A percentile compares a stretch with the other conserved stretches of the same genome.
Conservation (phyloP, 1,140 invertebrate species). For the Aricia agestis region DNA sequence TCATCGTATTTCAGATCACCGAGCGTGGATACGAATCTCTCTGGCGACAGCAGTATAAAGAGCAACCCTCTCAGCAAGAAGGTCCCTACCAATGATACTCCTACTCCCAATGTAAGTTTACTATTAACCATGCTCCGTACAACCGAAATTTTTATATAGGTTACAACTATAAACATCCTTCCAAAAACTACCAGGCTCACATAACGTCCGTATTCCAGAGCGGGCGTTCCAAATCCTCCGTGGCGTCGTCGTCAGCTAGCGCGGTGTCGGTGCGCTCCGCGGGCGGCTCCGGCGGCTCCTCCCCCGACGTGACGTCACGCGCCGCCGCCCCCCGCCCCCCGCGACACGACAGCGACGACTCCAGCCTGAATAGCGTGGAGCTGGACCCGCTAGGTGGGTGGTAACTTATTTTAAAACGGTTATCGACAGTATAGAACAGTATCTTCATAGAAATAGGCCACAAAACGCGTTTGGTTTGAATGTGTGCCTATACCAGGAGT, state of each 20-base stretch:
- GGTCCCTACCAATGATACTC: constrained; percentile 75
- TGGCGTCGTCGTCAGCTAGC: constrained; percentile 72
- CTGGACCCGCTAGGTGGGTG: constrained; percentile 75
- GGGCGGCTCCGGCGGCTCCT: constrained; percentile 66
- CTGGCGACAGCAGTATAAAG: constrained; percentile 72
- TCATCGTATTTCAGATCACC: constrained; percentile 67
- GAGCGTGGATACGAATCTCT: constrained; percentile 77
- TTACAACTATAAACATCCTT: too few species aligned
- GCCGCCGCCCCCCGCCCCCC: constrained; percentile 64
- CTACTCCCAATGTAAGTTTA: constrained; percentile 78
- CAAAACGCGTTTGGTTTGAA: too few species aligned
- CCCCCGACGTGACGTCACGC: constrained; percentile 77
- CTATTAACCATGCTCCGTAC: too few species aligned
- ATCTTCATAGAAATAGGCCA: too few species aligned
- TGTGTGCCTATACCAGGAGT: too few species aligned
- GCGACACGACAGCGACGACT: constrained; percentile 78
- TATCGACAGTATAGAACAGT: too few species aligned
- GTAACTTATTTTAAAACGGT: too few species aligned
- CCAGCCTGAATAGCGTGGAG: constrained; percentile 78
- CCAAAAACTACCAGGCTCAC: neutral
- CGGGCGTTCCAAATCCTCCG: constrained; percentile 78
- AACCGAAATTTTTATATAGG: too few species aligned
- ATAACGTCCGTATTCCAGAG: constrained; percentile 59
- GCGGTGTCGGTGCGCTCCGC: constrained; percentile 71
- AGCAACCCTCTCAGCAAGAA: constrained; percentile 62